phyloP scores from a whole-genome alignment of 2,888 invertebrate genomes.

The Lathronympha strigana region DNA sequence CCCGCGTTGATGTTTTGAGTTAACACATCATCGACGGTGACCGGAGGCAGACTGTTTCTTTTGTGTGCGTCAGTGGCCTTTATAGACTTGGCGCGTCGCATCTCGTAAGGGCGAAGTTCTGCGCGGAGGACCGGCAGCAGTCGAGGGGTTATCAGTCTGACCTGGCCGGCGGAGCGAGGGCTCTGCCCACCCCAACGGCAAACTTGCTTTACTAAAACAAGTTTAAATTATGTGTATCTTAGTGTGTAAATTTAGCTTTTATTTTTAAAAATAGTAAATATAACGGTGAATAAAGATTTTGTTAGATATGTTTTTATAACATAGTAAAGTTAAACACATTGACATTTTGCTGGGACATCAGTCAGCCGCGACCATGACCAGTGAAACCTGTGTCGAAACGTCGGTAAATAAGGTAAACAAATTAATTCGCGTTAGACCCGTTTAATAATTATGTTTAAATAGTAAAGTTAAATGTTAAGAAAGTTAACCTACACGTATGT shows the following conservation, averaged over 20 bases:
- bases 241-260: not conserved
- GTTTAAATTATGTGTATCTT: not conserved
- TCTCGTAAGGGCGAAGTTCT: constrained; percentile 71
- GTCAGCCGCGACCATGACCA: too few relatives aligned
- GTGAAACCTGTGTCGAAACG: too few relatives aligned
- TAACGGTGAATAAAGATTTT: too few relatives aligned
- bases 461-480: too few relatives aligned
- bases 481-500: too few relatives aligned
- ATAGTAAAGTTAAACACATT: too few relatives aligned
- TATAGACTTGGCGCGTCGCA: constrained; percentile 74
- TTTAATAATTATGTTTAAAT: too few relatives aligned
- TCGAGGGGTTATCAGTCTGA: constrained; percentile 72
- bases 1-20: constrained; percentile 53
- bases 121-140: constrained; percentile 63
- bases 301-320: too few relatives aligned
- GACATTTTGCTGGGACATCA: too few relatives aligned
- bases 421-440: too few relatives aligned
- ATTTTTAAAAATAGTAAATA: too few relatives aligned
- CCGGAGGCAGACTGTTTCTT: constrained; percentile 75
- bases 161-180: constrained; percentile 52
- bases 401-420: too few relatives aligned
- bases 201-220: constrained; percentile 53
- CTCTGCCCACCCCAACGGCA: constrained; percentile 56
- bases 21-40: constrained; percentile 75
- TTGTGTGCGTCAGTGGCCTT: constrained; percentile 71